Percentiles rank a stretch among this genome's conserved stretches.
phyloP scores from a whole-genome alignment of 2,888 invertebrate genomes.

The Aricia artaxerxes region DNA sequence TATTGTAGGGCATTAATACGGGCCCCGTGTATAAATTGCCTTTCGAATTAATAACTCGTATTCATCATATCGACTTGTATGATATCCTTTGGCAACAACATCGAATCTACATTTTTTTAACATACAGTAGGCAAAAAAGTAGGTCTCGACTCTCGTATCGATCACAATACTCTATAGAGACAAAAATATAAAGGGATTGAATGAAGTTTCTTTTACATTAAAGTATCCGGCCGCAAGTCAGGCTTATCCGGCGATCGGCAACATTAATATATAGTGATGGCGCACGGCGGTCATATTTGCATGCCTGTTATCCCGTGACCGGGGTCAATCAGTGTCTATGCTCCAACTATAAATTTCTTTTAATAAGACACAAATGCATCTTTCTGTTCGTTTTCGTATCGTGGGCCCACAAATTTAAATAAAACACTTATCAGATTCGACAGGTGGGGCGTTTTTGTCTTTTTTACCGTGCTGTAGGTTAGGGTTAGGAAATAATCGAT shows the following conservation, averaged over 20 bases:
- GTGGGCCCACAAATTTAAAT: constrained; percentile 77
- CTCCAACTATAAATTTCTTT: constrained; percentile 79
- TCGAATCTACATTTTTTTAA: neutral
- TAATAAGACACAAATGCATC: constrained; percentile 79
- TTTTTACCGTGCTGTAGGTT: constrained; percentile 78
- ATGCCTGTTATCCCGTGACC: constrained; percentile 71
- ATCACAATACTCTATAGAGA: neutral
- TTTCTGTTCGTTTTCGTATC: constrained; percentile 73
- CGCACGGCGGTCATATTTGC: constrained; percentile 54
- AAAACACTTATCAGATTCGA: constrained; percentile 80
- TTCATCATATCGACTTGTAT: neutral
- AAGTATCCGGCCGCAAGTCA: constrained; percentile 10
- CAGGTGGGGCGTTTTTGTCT: constrained; percentile 71
- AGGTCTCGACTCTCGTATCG: neutral
- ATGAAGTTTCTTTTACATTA: constrained; percentile 11
- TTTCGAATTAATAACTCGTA: neutral
- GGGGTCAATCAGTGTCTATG: constrained; percentile 78
- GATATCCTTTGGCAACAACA: neutral
- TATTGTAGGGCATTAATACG: neutral
- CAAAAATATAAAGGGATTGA: constrained; percentile 21
- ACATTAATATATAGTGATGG: constrained; percentile 29
- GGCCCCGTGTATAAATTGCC: neutral
- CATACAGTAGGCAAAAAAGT: neutral
- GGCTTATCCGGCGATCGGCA: constrained; percentile 13
- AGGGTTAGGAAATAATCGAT: constrained; percentile 77